phyloP scores from a whole-genome alignment of 2,888 invertebrate genomes.

The Nomada hirtipes region DNA sequence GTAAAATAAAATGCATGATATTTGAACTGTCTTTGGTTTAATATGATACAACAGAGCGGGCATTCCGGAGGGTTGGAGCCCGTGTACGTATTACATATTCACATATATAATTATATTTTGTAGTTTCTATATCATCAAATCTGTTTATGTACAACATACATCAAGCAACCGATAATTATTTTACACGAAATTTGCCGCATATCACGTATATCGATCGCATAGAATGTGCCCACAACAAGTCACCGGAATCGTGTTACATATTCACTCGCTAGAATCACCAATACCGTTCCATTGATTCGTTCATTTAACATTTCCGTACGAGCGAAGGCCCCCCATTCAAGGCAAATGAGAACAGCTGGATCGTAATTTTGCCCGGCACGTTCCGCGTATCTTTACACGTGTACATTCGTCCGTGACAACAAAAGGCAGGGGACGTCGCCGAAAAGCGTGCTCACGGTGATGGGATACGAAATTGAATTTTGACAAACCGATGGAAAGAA shows the following conservation, averaged over 20 bases:
- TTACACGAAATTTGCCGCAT: slow-evolving; percentile 46
- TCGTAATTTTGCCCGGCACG: slow-evolving; percentile 8
- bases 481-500: neutral
- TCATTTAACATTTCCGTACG: slow-evolving; percentile 12
- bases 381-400: slow-evolving; percentile 34
- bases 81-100: slow-evolving; percentile 67
- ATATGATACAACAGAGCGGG: slow-evolving; percentile 80
- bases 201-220: slow-evolving; percentile 30
- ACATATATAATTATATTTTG: slow-evolving; percentile 70
- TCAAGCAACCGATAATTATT: slow-evolving; percentile 57
- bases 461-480: slow-evolving; percentile 26
- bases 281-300: slow-evolving; percentile 4
- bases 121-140: slow-evolving; percentile 71
- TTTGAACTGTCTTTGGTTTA: slow-evolving; percentile 83
- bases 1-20: slow-evolving; percentile 45
- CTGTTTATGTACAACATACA: slow-evolving; percentile 75
- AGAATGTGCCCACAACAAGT: slow-evolving; percentile 20
- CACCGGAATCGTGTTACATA: slow-evolving; percentile 16
- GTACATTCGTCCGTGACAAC: slow-evolving; percentile 4
- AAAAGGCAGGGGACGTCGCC: slow-evolving; percentile 44
- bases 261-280: slow-evolving; percentile 3
- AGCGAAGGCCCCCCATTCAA: slow-evolving; percentile 9
- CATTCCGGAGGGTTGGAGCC: slow-evolving; percentile 47
- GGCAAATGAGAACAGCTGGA: slow-evolving; percentile 1
- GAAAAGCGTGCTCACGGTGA: slow-evolving; percentile 14